These are phyloP conservation scores for Cheiracanthium punctorium DNA, from an alignment of 2,888 invertebrate genomes.

Conservation along the genomic window DNA sequence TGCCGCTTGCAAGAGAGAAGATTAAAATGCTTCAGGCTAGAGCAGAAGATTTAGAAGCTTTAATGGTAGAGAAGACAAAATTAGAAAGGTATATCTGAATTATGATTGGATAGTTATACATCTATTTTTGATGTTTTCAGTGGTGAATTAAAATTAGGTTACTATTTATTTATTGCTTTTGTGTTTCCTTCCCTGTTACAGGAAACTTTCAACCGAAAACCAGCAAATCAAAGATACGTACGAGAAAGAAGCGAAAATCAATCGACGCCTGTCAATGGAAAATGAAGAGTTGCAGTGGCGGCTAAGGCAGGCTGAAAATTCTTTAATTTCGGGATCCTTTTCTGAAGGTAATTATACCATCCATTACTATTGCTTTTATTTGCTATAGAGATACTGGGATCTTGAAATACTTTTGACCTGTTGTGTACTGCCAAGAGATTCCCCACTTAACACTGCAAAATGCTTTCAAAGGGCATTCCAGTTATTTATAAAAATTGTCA, in stretches of 20 bases:
- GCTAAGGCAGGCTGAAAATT: constrained; percentile 80
- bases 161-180: too few relatives aligned
- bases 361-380: too few relatives aligned
- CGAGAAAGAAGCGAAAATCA: constrained; percentile 86
- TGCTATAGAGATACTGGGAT: too few relatives aligned
- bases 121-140: not conserved
- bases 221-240: constrained; percentile 81
- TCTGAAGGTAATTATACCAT: constrained; percentile 22
- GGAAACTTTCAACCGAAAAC: constrained; percentile 83
- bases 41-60: constrained; percentile 89
- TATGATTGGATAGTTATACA: too few relatives aligned
- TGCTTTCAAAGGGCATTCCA: too few relatives aligned
- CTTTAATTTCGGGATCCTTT: constrained; percentile 48
- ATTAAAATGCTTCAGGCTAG: constrained; percentile 87
- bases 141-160: not conserved
- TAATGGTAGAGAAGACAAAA: constrained; percentile 82
- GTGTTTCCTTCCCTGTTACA: constrained; percentile 74
- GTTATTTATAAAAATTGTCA: too few relatives aligned
- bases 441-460: too few relatives aligned
- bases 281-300: constrained; percentile 94
- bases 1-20: constrained; percentile 84
- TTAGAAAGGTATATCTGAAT: constrained; percentile 82
- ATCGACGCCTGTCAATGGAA: constrained; percentile 85
- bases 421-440: too few relatives aligned
- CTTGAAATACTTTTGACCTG: too few relatives aligned